phyloP scores from a whole-genome alignment of 1,140 invertebrate genomes.

The Cataglyphis hispanica region DNA sequence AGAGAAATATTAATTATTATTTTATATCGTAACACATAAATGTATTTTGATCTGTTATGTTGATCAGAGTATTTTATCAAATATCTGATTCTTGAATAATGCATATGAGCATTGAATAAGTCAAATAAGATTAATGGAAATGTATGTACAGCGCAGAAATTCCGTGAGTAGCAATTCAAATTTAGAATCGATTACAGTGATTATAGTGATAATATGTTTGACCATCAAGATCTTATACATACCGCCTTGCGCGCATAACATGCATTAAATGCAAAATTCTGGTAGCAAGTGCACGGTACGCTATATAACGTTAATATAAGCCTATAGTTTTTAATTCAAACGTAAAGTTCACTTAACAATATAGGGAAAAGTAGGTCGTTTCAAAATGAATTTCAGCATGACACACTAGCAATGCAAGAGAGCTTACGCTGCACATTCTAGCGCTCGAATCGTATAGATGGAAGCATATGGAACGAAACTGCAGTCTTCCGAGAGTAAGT shows the following conservation, averaged over 20 bases:
- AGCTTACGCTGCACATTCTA: constrained; percentile 37
- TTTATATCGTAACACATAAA: neutral
- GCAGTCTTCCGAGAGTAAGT: constrained; percentile 18
- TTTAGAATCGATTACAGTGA: constrained; percentile 44
- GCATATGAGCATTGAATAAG: neutral
- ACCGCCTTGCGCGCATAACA: constrained; percentile 36
- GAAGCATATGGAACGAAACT: constrained; percentile 20
- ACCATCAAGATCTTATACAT: constrained; percentile 60
- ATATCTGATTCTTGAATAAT: constrained; percentile 11
- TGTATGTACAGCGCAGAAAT: neutral
- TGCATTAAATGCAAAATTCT: constrained; percentile 42
- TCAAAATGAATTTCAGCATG: constrained; percentile 49
- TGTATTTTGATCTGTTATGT: neutral
- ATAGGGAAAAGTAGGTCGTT: constrained; percentile 42
- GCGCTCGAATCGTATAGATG: constrained; percentile 11
- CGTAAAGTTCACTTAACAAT: constrained; percentile 51
- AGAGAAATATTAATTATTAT: neutral
- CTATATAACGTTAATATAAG: constrained; percentile 18
- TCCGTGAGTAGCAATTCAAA: constrained; percentile 23
- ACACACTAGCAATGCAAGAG: constrained; percentile 27
- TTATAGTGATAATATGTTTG: constrained; percentile 43
- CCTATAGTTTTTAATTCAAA: constrained; percentile 57
- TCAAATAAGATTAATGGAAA: constrained; percentile 34
- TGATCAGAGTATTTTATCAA: neutral
- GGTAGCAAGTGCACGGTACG: constrained; percentile 5